Evolutionary conservation across 1,140 invertebrate genomes (phyloP), one percentile per base, ranked within the genome.

Genomic region (Hylaeus volcanicus): DNA sequence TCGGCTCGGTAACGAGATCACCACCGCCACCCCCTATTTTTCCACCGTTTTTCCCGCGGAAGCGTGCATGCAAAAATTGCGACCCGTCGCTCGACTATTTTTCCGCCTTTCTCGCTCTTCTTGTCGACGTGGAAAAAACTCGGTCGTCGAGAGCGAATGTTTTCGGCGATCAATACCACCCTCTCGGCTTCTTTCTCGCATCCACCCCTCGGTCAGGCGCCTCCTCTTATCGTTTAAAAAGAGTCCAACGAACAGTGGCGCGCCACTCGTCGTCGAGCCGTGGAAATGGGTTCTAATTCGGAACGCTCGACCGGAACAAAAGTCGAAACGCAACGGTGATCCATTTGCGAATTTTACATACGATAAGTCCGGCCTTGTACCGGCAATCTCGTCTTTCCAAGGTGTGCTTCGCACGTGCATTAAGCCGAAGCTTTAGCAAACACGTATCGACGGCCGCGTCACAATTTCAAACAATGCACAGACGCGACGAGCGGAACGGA

Each of bases 81-180:
- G 15, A 39, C 58, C 53, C 68, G 48, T 66, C 14, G 15, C 26
- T 51, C 51, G 14, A 0, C 26, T 37, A 43, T 51, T 79, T 74
- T 76, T 80, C 60, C 37, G 61, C 26, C 55, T 51, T 45, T 48
- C 41, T 11, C 14, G 15, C 11, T 41, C 51, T 8, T 37, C 65
- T 26, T 26, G 45, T 1, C 41, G 15, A n/a, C 43, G 63, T 37
- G 64, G 71, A 74, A 81, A 81, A 80, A 81, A 81, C 37, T 74
- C 71, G 69, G 75, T 70, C 73, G 81, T 79, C 82, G 79, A 81
- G 83, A 71, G 63, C 82, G 79, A 87, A 82, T 85, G 85, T 87
- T 88, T 87, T 87, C 74, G 69, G 79, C 79, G 86, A 88, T 88
- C 86, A 85, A 88, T 88, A 88, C 86, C 48, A 73, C 74, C 61